Percentiles rank a stretch among this genome's conserved stretches.
phyloP scores from a whole-genome alignment of 2,888 invertebrate species.

The Apotomis capreana region DNA sequence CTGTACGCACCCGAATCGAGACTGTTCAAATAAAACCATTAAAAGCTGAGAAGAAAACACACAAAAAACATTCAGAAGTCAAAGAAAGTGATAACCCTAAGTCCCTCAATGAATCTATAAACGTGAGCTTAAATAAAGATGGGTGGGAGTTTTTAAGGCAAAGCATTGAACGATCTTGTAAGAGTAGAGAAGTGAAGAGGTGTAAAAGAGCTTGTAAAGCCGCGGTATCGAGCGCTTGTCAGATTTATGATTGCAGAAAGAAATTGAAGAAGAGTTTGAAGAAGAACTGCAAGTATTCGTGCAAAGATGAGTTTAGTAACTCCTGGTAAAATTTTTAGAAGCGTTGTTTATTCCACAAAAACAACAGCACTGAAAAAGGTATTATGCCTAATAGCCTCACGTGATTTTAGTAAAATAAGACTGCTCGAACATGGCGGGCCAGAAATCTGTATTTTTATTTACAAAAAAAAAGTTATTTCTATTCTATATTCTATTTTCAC shows the following conservation, averaged over 20 bases:
- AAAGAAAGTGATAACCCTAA: background rate
- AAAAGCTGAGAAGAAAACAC: too few species aligned
- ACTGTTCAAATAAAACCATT: too few species aligned
- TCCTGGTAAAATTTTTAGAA: background rate
- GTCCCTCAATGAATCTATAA: background rate
- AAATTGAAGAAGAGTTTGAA: constrained; percentile 53
- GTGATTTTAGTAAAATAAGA: too few species aligned
- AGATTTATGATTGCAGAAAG: constrained; percentile 49
- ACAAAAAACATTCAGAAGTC: too few species aligned
- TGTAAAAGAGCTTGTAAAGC: constrained; percentile 55
- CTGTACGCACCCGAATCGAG: too few species aligned
- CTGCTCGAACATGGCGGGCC: too few species aligned
- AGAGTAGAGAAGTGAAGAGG: constrained; percentile 43
- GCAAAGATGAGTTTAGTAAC: constrained; percentile 49
- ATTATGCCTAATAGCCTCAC: too few species aligned
- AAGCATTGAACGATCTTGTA: constrained; percentile 37
- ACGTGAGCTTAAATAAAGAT: constrained; percentile 1
- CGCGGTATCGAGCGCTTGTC: constrained; percentile 51
- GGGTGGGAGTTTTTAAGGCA: background rate
- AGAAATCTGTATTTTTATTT: too few species aligned
- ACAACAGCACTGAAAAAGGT: too few species aligned
- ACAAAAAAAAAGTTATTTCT: too few species aligned
- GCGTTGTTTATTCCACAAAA: too few species aligned
- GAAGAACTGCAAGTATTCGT: constrained; percentile 54
- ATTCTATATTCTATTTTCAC: too few species aligned